phyloP scores from a whole-genome alignment of 2,113 vertebrate genomes.

The Perca flavescens region DNA sequence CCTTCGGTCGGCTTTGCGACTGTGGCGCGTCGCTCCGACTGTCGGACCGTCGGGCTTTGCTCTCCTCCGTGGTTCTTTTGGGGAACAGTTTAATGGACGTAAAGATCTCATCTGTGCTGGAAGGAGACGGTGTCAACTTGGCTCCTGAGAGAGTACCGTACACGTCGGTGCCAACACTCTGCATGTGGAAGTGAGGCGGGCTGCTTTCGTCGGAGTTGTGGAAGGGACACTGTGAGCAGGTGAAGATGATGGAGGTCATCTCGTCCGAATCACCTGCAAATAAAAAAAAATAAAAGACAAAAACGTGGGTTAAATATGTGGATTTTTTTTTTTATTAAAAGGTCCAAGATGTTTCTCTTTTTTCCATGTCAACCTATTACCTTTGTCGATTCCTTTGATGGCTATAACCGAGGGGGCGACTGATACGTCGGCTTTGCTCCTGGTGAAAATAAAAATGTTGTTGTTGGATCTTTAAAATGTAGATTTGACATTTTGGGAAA shows the following conservation, averaged over 20 bases:
- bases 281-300: not conserved
- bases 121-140: slow-evolving; percentile 60
- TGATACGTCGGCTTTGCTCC: slow-evolving; percentile 33
- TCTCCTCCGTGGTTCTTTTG: slow-evolving; percentile 10
- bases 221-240: slow-evolving; percentile 76
- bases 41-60: not conserved
- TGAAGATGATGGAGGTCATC: slow-evolving; percentile 74
- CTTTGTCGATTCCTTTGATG: slow-evolving; percentile 61
- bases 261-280: slow-evolving; percentile 56
- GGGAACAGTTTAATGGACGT: slow-evolving; percentile 77
- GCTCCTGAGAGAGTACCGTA: slow-evolving; percentile 58
- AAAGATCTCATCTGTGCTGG: slow-evolving; percentile 76
- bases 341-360: not conserved
- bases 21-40: not conserved
- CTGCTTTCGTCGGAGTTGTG: slow-evolving; percentile 44
- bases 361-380: slow-evolving; percentile 35
- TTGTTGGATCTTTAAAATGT: not conserved
- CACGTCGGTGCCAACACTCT: slow-evolving; percentile 52
- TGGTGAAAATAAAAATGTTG: slow-evolving; percentile 33
- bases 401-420: slow-evolving; percentile 62
- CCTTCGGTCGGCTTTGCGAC: slow-evolving; percentile 24
- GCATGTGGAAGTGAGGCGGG: slow-evolving; percentile 80
- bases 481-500: not conserved
- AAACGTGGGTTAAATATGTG: not conserved
- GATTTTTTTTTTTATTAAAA: not conserved